Evolutionary conservation across 2,888 invertebrate genomes (phyloP).

Genomic region (Anoplius nigerrimus): DNA sequence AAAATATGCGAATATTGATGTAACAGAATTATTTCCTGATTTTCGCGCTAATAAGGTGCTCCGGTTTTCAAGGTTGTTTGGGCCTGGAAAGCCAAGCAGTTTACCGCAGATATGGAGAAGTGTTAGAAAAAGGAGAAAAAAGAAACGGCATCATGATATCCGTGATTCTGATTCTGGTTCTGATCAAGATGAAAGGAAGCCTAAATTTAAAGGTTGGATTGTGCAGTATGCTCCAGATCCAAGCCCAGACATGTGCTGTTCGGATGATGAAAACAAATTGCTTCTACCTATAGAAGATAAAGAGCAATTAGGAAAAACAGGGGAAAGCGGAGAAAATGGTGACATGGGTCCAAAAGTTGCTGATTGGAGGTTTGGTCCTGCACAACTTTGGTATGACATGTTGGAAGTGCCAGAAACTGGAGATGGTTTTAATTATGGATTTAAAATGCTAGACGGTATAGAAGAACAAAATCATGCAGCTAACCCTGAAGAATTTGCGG

Average conservation of each 20-base stretch:
- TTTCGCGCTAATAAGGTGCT: conserved; percentile 94
- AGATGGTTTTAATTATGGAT: conserved; percentile 97
- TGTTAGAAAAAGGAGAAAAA: conserved; percentile 85
- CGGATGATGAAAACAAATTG: conserved; percentile 89
- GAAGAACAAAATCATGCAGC: conserved; percentile 68
- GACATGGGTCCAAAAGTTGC: conserved; percentile 86
- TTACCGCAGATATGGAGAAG: conserved; percentile 95
- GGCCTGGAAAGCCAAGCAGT: conserved; percentile 94
- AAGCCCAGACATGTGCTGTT: conserved; percentile 81
- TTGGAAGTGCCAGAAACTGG: conserved; percentile 95
- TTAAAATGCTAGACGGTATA: conserved; percentile 82
- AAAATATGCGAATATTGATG: conserved; percentile 93
- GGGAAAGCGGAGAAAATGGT: conserved; percentile 76
- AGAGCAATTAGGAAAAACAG: conserved; percentile 76
- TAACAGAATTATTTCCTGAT: conserved; percentile 91
- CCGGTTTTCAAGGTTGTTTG: conserved; percentile 95
- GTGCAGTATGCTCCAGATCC: conserved; percentile 81
- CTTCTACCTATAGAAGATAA: conserved; percentile 76
- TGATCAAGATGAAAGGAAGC: conserved; percentile 72
- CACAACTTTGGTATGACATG: conserved; percentile 99
- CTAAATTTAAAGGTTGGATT: conserved; percentile 76
- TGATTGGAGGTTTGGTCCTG: conserved; percentile 98
- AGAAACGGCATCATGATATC: conserved; percentile 80
- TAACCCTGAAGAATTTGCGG: conserved; percentile 82
- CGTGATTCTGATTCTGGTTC: conserved; percentile 78